Evolutionary conservation across 2,113 vertebrate species (phyloP).

Genomic region (Pelecanus crispus): DNA sequence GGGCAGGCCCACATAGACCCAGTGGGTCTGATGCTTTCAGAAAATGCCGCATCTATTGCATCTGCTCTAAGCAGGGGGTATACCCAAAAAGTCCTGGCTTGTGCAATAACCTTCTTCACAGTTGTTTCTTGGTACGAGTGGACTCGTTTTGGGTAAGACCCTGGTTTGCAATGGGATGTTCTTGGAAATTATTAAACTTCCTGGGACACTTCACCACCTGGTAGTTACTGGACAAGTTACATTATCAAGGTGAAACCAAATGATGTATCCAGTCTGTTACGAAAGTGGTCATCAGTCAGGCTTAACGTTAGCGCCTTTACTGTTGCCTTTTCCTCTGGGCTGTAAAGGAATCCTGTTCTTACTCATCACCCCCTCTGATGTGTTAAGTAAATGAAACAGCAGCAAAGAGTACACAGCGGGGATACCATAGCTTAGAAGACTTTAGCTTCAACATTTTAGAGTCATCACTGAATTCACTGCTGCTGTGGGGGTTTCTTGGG

Average conservation of each 20-base stretch:
- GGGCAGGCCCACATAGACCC: background rate
- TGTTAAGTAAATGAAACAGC: background rate
- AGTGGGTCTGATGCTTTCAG: background rate
- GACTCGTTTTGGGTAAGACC: background rate
- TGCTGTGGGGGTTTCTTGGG: background rate
- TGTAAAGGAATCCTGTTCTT: background rate
- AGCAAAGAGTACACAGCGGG: background rate
- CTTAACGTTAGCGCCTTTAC: background rate
- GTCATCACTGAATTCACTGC: background rate
- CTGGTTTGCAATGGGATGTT: background rate
- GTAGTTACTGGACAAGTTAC: background rate
- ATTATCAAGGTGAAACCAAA: background rate
- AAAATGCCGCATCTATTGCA: background rate
- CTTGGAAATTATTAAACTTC: background rate
- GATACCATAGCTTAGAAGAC: background rate
- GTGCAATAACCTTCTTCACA: background rate
- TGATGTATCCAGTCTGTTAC: background rate
- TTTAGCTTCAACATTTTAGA: background rate
- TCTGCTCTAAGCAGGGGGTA: background rate
- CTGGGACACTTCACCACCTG: background rate
- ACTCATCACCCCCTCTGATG: background rate
- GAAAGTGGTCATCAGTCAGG: background rate
- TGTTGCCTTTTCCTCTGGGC: background rate
- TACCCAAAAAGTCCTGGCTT: background rate
- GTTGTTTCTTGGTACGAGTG: background rate